A percentile compares a stretch with the other conserved stretches of the same genome.
These are phyloP conservation scores for Pagrus major DNA, from an alignment of 2,113 vertebrate genomes.

Conservation along the genomic window DNA sequence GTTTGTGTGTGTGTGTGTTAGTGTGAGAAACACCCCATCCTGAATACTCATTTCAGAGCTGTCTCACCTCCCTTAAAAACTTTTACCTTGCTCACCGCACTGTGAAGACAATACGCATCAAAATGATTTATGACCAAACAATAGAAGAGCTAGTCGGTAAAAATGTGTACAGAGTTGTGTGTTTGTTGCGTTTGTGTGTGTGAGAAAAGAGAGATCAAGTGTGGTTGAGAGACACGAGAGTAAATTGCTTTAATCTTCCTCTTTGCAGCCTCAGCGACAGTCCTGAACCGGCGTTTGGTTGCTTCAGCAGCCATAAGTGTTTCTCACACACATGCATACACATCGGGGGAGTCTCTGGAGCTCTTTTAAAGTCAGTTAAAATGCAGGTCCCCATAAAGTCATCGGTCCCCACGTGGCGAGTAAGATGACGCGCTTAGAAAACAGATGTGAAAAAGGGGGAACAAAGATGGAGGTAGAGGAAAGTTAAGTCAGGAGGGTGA, in stretches of 20 bases:
- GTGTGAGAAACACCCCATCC: background rate
- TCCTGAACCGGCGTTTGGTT: background rate
- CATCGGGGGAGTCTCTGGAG: too few relatives aligned
- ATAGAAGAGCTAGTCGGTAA: background rate
- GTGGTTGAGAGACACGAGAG: background rate
- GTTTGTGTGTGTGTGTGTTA: background rate
- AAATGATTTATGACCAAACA: constrained; percentile 18
- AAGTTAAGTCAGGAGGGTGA: background rate
- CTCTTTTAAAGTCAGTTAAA: too few relatives aligned
- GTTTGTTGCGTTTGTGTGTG: background rate
- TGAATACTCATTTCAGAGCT: background rate
- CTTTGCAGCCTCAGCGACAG: constrained; percentile 3
- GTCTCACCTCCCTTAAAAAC: background rate
- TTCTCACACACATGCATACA: background rate
- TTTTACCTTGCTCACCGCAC: background rate
- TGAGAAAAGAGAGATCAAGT: background rate
- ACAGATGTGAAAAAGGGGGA: background rate
- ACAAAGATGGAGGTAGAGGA: background rate
- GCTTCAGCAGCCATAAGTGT: background rate
- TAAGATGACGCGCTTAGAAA: background rate
- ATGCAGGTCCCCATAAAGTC: background rate
- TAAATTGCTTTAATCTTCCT: constrained; percentile 32
- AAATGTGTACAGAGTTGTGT: background rate
- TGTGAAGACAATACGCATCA: background rate
- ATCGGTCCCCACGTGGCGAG: background rate